Evolutionary conservation across 2,113 vertebrate genomes (phyloP).

Genomic region (Oreochromis spilurus): DNA sequence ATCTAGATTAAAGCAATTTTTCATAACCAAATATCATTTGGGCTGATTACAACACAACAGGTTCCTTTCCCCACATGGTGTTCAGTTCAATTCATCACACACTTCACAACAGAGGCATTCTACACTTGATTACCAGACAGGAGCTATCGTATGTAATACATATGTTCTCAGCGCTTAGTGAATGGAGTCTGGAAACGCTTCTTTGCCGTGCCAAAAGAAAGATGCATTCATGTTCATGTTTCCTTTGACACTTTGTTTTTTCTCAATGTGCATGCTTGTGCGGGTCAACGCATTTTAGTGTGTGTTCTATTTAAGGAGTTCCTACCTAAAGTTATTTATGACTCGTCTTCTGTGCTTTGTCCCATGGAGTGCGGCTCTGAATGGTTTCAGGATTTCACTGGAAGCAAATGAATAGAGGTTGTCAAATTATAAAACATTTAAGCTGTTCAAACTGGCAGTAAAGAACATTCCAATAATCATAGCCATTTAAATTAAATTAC

Average conservation of each 20-base stretch:
- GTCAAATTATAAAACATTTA: slow-evolving; percentile 27
- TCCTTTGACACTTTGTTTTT: not conserved
- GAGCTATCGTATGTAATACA: not conserved
- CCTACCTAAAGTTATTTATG: not conserved
- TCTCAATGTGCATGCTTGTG: not conserved
- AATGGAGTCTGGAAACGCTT: not conserved
- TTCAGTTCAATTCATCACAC: slow-evolving; percentile 28
- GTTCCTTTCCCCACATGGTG: slow-evolving; percentile 1
- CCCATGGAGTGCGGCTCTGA: not conserved
- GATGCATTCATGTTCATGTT: slow-evolving; percentile 2
- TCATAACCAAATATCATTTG: slow-evolving; percentile 51
- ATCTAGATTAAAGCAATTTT: slow-evolving; percentile 59
- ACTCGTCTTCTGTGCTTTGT: not conserved
- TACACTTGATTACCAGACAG: not conserved
- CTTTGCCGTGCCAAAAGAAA: slow-evolving; percentile 4
- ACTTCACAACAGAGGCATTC: not conserved
- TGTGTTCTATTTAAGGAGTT: not conserved
- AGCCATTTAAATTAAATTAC: slow-evolving; percentile 22
- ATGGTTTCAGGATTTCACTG: not conserved
- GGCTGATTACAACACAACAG: slow-evolving; percentile 29
- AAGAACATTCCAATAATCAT: slow-evolving; percentile 7
- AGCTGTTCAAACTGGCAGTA: not conserved
- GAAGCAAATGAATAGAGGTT: slow-evolving; percentile 1
- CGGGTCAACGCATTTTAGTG: not conserved
- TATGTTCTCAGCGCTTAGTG: not conserved